Evolutionary conservation across 2,797 vertebrate species (phyloP), one percentile per base, ranked within the genome.

Genomic region (Scleropages formosus): DNA sequence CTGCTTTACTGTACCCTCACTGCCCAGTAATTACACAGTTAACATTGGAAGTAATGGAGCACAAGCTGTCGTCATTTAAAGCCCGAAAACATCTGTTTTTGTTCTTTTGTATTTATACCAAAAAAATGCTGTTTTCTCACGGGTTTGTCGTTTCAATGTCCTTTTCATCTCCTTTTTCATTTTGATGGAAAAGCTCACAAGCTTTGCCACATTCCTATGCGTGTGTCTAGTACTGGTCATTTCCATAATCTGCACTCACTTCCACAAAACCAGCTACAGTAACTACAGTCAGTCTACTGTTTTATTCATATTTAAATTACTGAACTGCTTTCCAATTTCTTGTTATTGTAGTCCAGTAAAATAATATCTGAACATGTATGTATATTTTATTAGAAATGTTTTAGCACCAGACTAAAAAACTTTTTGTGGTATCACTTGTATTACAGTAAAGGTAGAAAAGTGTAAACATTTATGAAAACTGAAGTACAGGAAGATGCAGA

Each of bases 11-110:
- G 49, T 39, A 67, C 64, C 15, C 46, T 31, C 58, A 47, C 64
- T 24, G 13, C 53, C 74, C 53, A 6, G n/a, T 20, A 60, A 63
- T 66, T 31, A 26, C 13, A 9, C n/a, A 75, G 53, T 59, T 66
- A 67, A 58, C 73, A 31, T 26, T 10, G 47, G 47, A 49, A 64
- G 24, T 18, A 44, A 8, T 24, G n/a, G 73, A 75, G 73, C 53
- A 59, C 51, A n/a, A 75, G 51, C 39, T 27, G 47, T 49, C 67
- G 70, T n/a, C 26, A 44, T 74, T 75, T 67, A 58, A 58, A 67
- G 27, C 51, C 31, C 4, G n/a, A 47, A 44, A 44, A 4, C 22
- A n/a, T n/a, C n/a, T n/a, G 22, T 59, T 53, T 63, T 31, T 1
- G 16, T 13, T 66, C 11, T 46, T 11, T 67, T 15, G 11, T 49